phyloP scores from a whole-genome alignment of 2,113 vertebrate species.

The Aplodontia rufa region DNA sequence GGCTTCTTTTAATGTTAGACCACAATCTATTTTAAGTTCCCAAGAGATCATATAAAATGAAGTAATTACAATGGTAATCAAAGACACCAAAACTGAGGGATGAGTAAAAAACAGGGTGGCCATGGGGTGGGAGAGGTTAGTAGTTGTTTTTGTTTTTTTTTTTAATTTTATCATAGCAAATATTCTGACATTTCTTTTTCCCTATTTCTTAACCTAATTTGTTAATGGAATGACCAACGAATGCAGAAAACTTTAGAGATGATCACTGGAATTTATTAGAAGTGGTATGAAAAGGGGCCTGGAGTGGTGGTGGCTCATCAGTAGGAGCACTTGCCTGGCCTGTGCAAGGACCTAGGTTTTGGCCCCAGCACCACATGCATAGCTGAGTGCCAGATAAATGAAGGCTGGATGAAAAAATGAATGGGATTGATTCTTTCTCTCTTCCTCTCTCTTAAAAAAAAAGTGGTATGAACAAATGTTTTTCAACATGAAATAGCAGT shows the following conservation, averaged over 20 bases:
- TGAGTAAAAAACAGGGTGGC: background rate
- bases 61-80: background rate
- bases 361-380: too few relatives aligned
- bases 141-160: too few relatives aligned
- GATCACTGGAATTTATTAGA: background rate
- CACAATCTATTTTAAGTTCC: background rate
- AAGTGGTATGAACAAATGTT: background rate
- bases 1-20: background rate
- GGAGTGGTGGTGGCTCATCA: too few relatives aligned
- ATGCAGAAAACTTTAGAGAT: background rate
- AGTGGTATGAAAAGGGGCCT: background rate
- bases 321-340: too few relatives aligned
- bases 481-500: background rate
- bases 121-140: background rate
- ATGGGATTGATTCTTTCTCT: too few relatives aligned
- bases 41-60: constrained; percentile 3
- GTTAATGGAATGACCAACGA: background rate
- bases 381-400: too few relatives aligned
- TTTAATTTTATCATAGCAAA: background rate
- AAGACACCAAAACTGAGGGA: background rate
- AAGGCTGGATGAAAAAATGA: too few relatives aligned
- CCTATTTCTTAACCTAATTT: constrained; percentile 2
- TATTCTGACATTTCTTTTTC: background rate
- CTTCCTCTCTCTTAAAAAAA: too few relatives aligned
- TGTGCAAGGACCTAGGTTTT: too few relatives aligned